Percentiles rank a stretch among this genome's conserved stretches.
phyloP scores from a whole-genome alignment of 2,888 invertebrate species.

The Steromphala cineraria region DNA sequence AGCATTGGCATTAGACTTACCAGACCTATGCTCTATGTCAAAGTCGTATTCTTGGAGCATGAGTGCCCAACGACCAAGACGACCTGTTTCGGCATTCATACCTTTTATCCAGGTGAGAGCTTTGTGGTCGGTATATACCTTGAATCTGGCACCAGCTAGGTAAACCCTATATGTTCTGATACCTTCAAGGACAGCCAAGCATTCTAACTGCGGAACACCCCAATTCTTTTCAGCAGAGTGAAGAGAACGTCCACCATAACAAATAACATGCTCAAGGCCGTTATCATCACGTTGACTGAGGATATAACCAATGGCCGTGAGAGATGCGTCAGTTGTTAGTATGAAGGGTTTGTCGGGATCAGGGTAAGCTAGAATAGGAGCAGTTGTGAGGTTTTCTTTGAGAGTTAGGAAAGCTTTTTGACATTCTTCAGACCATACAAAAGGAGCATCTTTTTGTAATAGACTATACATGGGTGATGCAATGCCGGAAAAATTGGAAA shows the following conservation, averaged over 20 bases:
- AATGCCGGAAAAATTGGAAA: conserved; percentile 53
- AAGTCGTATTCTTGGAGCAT: conserved; percentile 32
- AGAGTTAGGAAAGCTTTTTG: conserved; percentile 12
- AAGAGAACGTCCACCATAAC: conserved; percentile 28
- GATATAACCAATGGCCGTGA: conserved; percentile 26
- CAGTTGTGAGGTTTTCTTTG: conserved; percentile 21
- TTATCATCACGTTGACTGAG: conserved; percentile 21
- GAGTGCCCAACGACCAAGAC: conserved; percentile 32
- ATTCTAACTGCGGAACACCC: conserved; percentile 28
- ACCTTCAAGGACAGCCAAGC: conserved; percentile 35
- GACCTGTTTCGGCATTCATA: conserved; percentile 17
- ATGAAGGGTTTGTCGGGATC: conserved; percentile 24
- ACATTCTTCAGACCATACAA: conserved; percentile 19
- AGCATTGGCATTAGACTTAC: conserved; percentile 1
- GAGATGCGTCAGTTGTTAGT: conserved; percentile 33
- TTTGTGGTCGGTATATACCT: conserved; percentile 31
- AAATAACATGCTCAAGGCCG: conserved; percentile 22
- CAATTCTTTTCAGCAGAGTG: conserved; percentile 22
- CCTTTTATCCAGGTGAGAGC: conserved; percentile 28
- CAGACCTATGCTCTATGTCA: conserved; percentile 23
- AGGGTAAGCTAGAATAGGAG: conserved; percentile 32
- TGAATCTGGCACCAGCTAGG: conserved; percentile 27
- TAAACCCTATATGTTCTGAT: conserved; percentile 26
- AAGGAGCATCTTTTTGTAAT: conserved; percentile 12
- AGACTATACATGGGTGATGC: neutral